phyloP scores from a whole-genome alignment of 2,888 invertebrate species.

The Drosophila antonietae region DNA sequence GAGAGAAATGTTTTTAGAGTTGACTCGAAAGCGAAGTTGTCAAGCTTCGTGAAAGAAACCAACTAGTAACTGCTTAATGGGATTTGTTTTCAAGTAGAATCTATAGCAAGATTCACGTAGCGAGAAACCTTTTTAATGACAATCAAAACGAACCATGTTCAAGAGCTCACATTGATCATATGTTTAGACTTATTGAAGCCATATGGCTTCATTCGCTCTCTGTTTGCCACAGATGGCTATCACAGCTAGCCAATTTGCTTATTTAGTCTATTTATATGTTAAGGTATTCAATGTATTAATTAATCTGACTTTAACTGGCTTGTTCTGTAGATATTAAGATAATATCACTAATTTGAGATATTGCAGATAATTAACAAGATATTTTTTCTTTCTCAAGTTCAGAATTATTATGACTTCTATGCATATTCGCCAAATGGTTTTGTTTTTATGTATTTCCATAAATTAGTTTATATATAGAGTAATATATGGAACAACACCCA shows the following conservation, averaged over 20 bases:
- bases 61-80: neutral
- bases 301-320: neutral
- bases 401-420: neutral
- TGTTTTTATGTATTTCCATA: neutral
- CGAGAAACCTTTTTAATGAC: conserved; percentile 15
- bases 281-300: neutral
- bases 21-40: neutral
- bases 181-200: conserved; percentile 7
- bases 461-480: conserved; percentile 4
- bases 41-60: conserved; percentile 2
- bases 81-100: conserved; percentile 7
- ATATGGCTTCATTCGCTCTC: conserved; percentile 7
- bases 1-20: conserved; percentile 4
- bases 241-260: neutral
- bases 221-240: conserved; percentile 6
- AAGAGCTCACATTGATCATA: conserved; percentile 26
- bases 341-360: too few relatives aligned
- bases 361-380: neutral
- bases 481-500: conserved; percentile 13
- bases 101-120: conserved; percentile 28
- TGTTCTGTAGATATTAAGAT: neutral
- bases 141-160: conserved; percentile 3
- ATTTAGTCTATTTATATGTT: neutral
- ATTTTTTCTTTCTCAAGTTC: neutral
- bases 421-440: neutral